Conservation (phyloP, 2,888 invertebrate species). For the Elysia crispata region DNA sequence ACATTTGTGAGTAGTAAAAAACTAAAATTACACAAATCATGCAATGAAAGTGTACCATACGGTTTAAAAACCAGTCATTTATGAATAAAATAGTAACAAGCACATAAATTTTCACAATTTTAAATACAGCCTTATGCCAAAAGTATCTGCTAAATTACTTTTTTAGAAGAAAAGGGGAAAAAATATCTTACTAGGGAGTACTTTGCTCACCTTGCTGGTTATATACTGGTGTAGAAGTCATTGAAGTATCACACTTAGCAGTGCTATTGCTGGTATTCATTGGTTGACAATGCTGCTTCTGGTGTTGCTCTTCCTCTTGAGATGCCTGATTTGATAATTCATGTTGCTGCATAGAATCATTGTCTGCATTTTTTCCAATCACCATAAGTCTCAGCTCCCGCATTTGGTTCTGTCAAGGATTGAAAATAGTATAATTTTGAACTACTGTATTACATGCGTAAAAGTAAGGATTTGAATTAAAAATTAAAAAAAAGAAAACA, state of each 20-base stretch:
- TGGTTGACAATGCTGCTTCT: constrained; percentile 1
- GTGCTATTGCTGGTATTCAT: neutral
- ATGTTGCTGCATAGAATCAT: constrained; percentile 7
- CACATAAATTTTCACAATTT: too few relatives aligned
- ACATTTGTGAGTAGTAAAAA: too few relatives aligned
- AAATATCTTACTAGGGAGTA: too few relatives aligned
- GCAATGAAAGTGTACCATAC: too few relatives aligned
- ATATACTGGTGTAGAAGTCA: constrained; percentile 34
- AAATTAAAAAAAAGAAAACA: neutral
- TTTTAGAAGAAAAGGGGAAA: too few relatives aligned
- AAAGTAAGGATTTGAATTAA: neutral
- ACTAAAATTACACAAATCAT: too few relatives aligned
- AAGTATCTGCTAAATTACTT: too few relatives aligned
- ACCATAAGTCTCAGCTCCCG: constrained; percentile 15
- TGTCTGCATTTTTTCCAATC: constrained; percentile 2
- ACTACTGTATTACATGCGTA: neutral
- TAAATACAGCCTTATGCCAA: too few relatives aligned
- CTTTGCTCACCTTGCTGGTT: neutral
- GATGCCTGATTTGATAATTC: neutral
- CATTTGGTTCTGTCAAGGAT: constrained; percentile 32
- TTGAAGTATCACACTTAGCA: constrained; percentile 19
- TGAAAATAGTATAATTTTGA: neutral
- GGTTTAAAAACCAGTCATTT: too few relatives aligned
- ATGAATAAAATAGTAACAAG: too few relatives aligned
- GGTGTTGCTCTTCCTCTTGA: neutral